Base-by-base conservation (phyloP, 2,888 invertebrate species). In the Ametastegia equiseti region DNA sequence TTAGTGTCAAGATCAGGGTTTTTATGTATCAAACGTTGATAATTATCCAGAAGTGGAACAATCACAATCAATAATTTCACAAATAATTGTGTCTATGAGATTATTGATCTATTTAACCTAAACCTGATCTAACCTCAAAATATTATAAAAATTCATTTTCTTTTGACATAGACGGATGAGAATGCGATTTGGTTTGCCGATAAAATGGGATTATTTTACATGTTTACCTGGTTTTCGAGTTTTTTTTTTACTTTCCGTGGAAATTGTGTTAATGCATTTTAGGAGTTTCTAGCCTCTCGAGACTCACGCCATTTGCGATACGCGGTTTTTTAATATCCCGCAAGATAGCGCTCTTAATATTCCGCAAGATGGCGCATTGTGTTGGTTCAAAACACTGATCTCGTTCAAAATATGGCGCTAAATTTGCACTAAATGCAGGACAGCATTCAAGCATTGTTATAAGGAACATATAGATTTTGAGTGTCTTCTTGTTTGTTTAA, bases 111-210 rank as follows among this genome's bases (percentile, higher is more conserved):
- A 33, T 2, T 63, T 13, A 1, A 33, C 33, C 6, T n/a, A 15
- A n/a, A 63, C 7, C 63, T 63, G 33, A 63, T n/a, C 63, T 63
- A 63, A 63, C 63, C 63, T 63, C 7, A 30, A 63, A 63, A 33
- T 63, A 15, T 13, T 13, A 15, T 15, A 6, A 36, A 13, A 1
- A 33, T 9, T 33, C 30, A 33, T 33, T n/a, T n/a, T n/a, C 5
- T 30, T 33, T n/a, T 36, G 63, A 33, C 33, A 63, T 7, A n/a
- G n/a, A 1, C 2, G 1, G 15, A 63, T 54, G 23, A 23, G 11
- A 0, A 36, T 15, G n/a, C n/a, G 33, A 63, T 33, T 0, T 0
- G 15, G 30, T 36, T 33, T 30, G n/a, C 11, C 7, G 15, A 33
- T 2, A n/a, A n/a, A 63, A 36, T 30, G 4, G 3, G 1, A 36